Evolutionary conservation across 2,113 vertebrate genomes (phyloP).

Genomic region (Neodon shergylaensis): DNA sequence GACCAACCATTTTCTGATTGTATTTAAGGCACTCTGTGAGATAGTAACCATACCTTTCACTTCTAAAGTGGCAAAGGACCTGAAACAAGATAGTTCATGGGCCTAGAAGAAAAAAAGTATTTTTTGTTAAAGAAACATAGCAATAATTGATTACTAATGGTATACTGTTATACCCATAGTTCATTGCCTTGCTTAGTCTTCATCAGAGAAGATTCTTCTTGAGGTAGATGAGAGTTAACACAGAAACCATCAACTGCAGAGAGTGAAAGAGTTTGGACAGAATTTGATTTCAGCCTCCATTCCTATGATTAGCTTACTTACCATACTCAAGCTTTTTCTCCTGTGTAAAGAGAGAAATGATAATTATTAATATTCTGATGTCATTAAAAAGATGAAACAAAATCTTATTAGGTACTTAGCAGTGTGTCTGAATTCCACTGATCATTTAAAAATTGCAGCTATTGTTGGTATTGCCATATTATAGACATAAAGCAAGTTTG

Average conservation of each 20-base stretch:
- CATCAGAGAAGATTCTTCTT: neutral
- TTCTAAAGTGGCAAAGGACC: neutral
- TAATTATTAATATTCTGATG: neutral
- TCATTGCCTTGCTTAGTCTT: neutral
- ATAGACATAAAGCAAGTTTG: slow-evolving; percentile 37
- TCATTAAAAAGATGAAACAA: slow-evolving; percentile 35
- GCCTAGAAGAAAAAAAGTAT: neutral
- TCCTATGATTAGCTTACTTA: slow-evolving; percentile 1
- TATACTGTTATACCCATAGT: neutral
- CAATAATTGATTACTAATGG: neutral
- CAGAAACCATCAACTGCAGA: neutral
- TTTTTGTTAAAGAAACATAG: neutral
- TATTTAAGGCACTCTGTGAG: neutral
- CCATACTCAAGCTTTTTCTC: slow-evolving; percentile 20
- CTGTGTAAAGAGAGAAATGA: slow-evolving; percentile 31
- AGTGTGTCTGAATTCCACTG: slow-evolving; percentile 25
- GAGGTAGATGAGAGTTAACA: neutral
- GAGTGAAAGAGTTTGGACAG: neutral
- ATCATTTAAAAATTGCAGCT: neutral
- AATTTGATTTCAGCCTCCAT: slow-evolving; percentile 13
- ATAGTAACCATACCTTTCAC: neutral
- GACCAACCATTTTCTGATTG: neutral
- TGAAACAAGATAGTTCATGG: neutral
- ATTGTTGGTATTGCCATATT: slow-evolving; percentile 13
- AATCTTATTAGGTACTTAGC: slow-evolving; percentile 18